Conservation (phyloP, 2,113 vertebrate genomes). For the Euleptes europaea region DNA sequence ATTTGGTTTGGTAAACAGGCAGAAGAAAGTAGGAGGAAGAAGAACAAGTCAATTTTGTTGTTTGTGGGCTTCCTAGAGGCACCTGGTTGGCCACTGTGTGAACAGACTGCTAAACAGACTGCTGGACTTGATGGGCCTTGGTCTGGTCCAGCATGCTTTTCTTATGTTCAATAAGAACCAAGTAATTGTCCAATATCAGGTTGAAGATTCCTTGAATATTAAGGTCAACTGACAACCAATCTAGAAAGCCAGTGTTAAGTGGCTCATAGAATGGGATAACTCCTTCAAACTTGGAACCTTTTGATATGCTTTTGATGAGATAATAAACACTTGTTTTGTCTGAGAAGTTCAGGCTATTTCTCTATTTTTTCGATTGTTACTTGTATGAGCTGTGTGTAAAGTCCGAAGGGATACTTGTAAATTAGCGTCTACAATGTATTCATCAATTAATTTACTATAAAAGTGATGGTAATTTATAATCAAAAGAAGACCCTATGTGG, state of each 20-base stretch:
- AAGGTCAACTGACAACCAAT: background rate
- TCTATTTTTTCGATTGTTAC: background rate
- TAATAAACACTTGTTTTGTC: background rate
- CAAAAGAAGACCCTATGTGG: constrained; percentile 12
- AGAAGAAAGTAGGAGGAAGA: too few species aligned
- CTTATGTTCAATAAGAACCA: background rate
- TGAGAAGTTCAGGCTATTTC: background rate
- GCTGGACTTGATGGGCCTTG: too few species aligned
- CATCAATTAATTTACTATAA: constrained; percentile 24
- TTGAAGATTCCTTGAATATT: background rate
- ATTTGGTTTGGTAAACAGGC: too few species aligned
- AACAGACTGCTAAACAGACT: too few species aligned
- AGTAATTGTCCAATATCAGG: background rate
- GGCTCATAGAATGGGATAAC: background rate
- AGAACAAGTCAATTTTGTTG: background rate
- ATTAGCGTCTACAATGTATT: constrained; percentile 33
- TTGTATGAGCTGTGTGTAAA: background rate
- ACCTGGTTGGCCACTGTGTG: too few species aligned
- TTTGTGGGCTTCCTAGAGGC: too few species aligned
- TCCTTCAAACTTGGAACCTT: background rate
- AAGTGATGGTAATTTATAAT: constrained; percentile 10
- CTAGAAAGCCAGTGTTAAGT: too few species aligned
- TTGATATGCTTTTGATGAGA: background rate
- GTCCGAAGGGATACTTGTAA: background rate
- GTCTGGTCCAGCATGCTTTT: too few species aligned